phyloP scores from a whole-genome alignment of 2,113 vertebrate genomes.

The Plotosus lineatus region DNA sequence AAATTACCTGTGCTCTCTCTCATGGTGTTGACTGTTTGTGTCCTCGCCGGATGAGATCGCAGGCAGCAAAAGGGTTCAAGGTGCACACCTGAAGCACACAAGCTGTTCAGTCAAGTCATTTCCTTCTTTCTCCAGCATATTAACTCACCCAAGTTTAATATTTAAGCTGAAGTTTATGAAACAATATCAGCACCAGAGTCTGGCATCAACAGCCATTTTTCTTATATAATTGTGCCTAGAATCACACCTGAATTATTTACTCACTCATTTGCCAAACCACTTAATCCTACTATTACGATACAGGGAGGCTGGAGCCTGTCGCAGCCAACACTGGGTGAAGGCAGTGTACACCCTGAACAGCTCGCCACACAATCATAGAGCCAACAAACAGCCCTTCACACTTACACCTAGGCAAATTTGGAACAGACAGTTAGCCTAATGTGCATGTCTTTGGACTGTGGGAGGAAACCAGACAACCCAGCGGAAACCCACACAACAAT shows the following conservation, averaged over 20 bases:
- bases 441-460: too few relatives aligned
- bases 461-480: too few relatives aligned
- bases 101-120: constrained; percentile 22
- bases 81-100: constrained; percentile 59
- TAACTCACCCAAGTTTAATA: constrained; percentile 59
- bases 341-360: too few relatives aligned
- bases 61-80: constrained; percentile 50
- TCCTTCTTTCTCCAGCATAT: constrained; percentile 43
- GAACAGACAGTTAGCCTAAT: too few relatives aligned
- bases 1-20: constrained; percentile 59
- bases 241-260: neutral
- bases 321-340: too few relatives aligned
- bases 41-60: neutral
- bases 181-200: constrained; percentile 8
- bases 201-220: neutral
- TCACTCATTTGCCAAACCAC: too few relatives aligned
- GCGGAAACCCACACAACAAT: too few relatives aligned
- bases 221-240: neutral
- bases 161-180: constrained; percentile 57
- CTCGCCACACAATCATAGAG: too few relatives aligned
- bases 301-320: too few relatives aligned
- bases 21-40: constrained; percentile 50
- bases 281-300: too few relatives aligned
- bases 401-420: too few relatives aligned
- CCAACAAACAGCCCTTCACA: too few relatives aligned